A percentile compares a stretch with the other conserved stretches of the same genome.
phyloP scores from a whole-genome alignment of 1,140 invertebrate species.

The Maconellicoccus hirsutus region DNA sequence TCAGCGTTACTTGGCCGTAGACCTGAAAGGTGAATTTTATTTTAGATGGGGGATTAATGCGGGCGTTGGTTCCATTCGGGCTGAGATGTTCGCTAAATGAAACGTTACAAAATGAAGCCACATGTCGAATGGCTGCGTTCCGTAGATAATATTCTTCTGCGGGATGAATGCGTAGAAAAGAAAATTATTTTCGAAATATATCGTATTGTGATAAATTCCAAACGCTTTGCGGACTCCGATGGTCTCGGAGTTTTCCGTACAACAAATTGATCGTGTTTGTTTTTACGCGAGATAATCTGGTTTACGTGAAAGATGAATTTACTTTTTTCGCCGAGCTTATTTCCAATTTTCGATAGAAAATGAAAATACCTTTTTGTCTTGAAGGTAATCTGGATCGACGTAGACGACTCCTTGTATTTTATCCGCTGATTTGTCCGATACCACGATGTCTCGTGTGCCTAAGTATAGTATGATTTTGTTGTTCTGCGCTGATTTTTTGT shows the following conservation, averaged over 20 bases:
- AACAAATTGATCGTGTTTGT: too few relatives aligned
- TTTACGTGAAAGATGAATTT: not conserved
- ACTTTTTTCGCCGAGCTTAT: not conserved
- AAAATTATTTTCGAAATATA: too few relatives aligned
- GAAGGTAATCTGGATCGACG: constrained; percentile 61
- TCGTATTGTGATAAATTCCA: not conserved
- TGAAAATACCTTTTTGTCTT: constrained; percentile 49
- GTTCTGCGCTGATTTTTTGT: constrained; percentile 67
- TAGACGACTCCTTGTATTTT: constrained; percentile 65
- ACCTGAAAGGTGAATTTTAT: constrained; percentile 38
- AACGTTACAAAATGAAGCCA: not conserved
- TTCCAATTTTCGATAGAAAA: not conserved
- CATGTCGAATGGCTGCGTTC: not conserved
- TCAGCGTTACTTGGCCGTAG: constrained; percentile 71
- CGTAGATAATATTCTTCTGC: not conserved
- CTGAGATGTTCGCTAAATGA: not conserved
- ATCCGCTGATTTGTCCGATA: constrained; percentile 56
- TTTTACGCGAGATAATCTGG: too few relatives aligned
- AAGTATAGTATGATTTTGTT: constrained; percentile 70
- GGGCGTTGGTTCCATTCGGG: too few relatives aligned
- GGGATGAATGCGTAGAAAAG: too few relatives aligned
- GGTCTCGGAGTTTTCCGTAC: too few relatives aligned
- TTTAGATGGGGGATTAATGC: not conserved
- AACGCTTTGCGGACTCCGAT: not conserved
- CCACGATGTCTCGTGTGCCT: constrained; percentile 60